Evolutionary conservation across 2,888 invertebrate species (phyloP).

Genomic region (Heliconius sara): DNA sequence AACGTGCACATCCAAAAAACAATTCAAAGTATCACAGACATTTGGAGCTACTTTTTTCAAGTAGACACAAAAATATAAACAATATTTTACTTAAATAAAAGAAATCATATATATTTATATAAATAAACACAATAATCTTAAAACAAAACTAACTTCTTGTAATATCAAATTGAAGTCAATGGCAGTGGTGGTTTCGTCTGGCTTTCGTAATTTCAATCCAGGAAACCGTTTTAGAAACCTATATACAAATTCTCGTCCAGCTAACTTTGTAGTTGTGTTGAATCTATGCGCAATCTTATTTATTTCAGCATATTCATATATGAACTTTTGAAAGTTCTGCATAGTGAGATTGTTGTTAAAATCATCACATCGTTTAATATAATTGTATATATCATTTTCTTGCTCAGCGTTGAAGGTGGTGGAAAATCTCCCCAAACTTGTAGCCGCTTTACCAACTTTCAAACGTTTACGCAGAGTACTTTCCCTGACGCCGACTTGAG

Average conservation of each 20-base stretch:
- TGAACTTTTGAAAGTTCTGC: background rate
- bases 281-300: background rate
- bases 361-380: background rate
- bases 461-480: background rate
- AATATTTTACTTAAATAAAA: too few species aligned
- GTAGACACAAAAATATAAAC: too few species aligned
- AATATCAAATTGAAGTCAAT: background rate
- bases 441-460: background rate
- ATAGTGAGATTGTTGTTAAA: background rate
- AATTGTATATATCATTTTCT: background rate
- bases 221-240: background rate
- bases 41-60: too few species aligned
- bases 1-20: too few species aligned
- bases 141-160: background rate
- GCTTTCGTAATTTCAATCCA: background rate
- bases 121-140: background rate
- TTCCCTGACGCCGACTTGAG: background rate
- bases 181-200: background rate
- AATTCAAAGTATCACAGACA: too few species aligned
- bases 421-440: background rate
- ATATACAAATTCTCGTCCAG: background rate
- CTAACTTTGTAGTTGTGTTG: background rate
- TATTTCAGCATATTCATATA: conserved; percentile 4
- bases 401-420: background rate
- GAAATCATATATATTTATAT: background rate